A percentile compares a stretch with the other conserved stretches of the same genome.
Conservation (phyloP, 2,888 invertebrate species). For the Biston stratarius region DNA sequence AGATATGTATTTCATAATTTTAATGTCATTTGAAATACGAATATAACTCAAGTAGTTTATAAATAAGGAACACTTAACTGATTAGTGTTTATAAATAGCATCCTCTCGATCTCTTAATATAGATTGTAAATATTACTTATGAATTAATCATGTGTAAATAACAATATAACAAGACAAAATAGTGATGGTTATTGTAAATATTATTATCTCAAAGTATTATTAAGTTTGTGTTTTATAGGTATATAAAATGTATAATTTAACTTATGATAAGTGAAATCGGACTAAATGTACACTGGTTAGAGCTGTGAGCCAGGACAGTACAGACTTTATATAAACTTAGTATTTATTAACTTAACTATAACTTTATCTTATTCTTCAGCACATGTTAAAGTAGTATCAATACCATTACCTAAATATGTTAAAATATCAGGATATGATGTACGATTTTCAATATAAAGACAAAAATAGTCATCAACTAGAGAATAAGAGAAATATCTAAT, state of each 20-base stretch:
- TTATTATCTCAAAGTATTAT: conserved; percentile 51
- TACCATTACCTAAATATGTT: no score
- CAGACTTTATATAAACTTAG: conserved; percentile 39
- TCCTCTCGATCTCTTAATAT: conserved; percentile 34
- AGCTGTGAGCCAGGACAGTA: conserved; percentile 78
- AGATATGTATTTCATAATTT: conserved; percentile 1
- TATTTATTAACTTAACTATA: background rate
- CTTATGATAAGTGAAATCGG: conserved; percentile 8
- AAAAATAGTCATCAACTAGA: no score
- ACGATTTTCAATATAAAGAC: no score
- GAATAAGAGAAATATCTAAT: no score
- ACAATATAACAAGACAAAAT: conserved; percentile 46
- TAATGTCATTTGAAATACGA: background rate
- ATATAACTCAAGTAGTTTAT: conserved; percentile 5
- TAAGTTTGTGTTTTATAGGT: conserved; percentile 48
- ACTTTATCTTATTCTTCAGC: no score
- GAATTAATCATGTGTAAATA: conserved; percentile 34
- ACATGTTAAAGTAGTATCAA: background rate
- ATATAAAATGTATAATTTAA: conserved; percentile 38
- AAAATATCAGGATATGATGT: background rate
- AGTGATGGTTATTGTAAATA: conserved; percentile 66
- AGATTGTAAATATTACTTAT: conserved; percentile 23
- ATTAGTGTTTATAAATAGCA: conserved; percentile 27
- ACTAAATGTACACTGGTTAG: conserved; percentile 55
- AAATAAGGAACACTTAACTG: background rate